A percentile compares a stretch with the other conserved stretches of the same genome.
These are phyloP conservation scores for Calliopsis andreniformis DNA, from an alignment of 1,140 invertebrate species.

Conservation along the genomic window DNA sequence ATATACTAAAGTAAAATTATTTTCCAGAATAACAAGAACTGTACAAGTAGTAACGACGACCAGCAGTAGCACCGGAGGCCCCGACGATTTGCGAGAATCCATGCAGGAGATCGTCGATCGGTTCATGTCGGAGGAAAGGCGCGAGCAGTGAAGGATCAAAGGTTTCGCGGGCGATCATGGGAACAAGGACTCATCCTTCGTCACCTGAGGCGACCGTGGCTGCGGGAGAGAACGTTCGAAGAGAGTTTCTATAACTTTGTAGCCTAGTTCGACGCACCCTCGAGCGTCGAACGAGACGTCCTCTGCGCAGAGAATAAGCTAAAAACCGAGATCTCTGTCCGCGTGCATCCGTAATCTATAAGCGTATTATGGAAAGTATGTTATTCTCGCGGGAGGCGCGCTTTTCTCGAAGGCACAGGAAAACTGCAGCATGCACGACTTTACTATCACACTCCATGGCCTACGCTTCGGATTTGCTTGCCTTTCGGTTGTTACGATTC, in stretches of 20 bases:
- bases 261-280: slow-evolving; percentile 42
- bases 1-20: not conserved
- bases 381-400: slow-evolving; percentile 9
- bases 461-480: slow-evolving; percentile 66
- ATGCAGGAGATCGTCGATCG: slow-evolving; percentile 83
- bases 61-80: slow-evolving; percentile 63
- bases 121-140: slow-evolving; percentile 82
- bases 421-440: slow-evolving; percentile 58
- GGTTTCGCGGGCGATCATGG: not conserved
- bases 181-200: not conserved
- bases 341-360: slow-evolving; percentile 5
- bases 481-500: slow-evolving; percentile 53
- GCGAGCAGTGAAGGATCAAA: slow-evolving; percentile 66
- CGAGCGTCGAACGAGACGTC: slow-evolving; percentile 29
- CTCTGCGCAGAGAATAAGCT: not conserved
- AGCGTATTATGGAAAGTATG: not conserved
- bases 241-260: slow-evolving; percentile 20
- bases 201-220: slow-evolving; percentile 4
- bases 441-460: slow-evolving; percentile 63
- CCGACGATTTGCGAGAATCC: slow-evolving; percentile 80
- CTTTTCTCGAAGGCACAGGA: slow-evolving; percentile 15
- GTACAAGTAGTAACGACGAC: slow-evolving; percentile 79
- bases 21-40: slow-evolving; percentile 80
- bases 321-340: not conserved
- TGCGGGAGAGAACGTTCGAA: too few relatives aligned